Conservation (phyloP, 2,888 invertebrate species). For the Cepaea hortensis region DNA sequence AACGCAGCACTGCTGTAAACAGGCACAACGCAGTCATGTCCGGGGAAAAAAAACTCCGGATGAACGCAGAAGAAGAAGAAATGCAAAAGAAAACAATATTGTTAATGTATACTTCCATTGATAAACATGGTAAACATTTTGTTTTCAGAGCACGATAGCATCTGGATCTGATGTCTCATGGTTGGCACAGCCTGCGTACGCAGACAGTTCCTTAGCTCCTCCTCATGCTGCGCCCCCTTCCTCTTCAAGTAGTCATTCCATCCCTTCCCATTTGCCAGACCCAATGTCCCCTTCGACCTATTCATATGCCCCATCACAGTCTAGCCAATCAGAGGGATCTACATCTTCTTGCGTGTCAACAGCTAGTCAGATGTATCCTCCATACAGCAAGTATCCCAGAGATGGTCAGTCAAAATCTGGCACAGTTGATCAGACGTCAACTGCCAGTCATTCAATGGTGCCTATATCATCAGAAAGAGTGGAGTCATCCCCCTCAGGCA, state of each 20-base stretch:
- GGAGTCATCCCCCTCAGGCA: conserved; percentile 13
- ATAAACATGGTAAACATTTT: not conserved
- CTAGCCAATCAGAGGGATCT: conserved; percentile 44
- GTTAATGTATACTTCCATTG: no score
- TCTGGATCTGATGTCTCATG: conserved; percentile 38
- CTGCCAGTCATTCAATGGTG: conserved; percentile 51
- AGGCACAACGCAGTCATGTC: no score
- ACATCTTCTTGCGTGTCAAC: conserved; percentile 38
- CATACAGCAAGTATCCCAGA: conserved; percentile 40
- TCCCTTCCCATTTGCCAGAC: conserved; percentile 4
- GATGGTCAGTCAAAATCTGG: conserved; percentile 34
- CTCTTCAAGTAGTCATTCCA: conserved; percentile 40
- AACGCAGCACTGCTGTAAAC: no score
- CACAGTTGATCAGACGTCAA: conserved; percentile 25
- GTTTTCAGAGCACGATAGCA: conserved; percentile 25
- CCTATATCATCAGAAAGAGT: conserved; percentile 48
- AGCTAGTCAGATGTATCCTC: conserved; percentile 25
- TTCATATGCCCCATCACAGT: conserved; percentile 37
- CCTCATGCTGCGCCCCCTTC: conserved; percentile 31
- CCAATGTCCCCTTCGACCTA: conserved; percentile 33
- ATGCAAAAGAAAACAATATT: no score
- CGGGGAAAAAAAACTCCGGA: no score
- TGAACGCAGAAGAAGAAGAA: no score
- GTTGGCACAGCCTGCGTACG: conserved; percentile 56
- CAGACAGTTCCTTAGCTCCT: conserved; percentile 52